Evolutionary conservation across 2,888 invertebrate genomes (phyloP), one percentile per base, ranked within the genome.

Genomic region (Thymelicus acteon): DNA sequence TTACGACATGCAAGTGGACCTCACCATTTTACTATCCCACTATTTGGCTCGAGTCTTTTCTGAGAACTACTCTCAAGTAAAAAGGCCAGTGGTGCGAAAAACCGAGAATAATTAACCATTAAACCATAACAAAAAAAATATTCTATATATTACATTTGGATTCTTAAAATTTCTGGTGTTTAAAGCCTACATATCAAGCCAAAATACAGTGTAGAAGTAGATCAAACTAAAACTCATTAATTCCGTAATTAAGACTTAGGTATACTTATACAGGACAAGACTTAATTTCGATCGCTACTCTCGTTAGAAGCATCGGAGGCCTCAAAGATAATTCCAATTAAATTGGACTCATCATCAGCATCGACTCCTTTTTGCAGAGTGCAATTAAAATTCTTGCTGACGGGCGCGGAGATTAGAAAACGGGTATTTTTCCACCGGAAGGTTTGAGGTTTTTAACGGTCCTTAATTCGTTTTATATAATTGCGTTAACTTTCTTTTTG

Each of bases 241-340:
- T 10, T 54, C 54, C 24, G 24, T 24, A 15, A 10, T 24, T 24
- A 52, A n/a, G 24, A 24, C 24, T 54, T 12, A 19, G 6, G 24
- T 54, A 54, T 54, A 54, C 19, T n/a, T 54, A 24, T 24, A 52
- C 6, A 57, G 57, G 57, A 57, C 24, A 13, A 13, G 19, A 37
- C 13, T 57, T 57, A 57, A 57, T 57, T 40, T 15, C 12, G 12
- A 40, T 61, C 61, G 61, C 31, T 47, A 60, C 15, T 10, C 49
- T 52, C 64, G 64, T 64, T 64, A 60, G 60, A 57, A 37, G 57
- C 64, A 72, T 44, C 63, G 58, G 44, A 61, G 62, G 54, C 66
- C 66, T 88, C 86, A 88, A 85, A 83, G 85, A 88, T 90, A 88
- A 90, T 87, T 86, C 85, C 85, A 88, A 88, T 90, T 89, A 89